These are phyloP conservation scores for Pterophyllum scalare DNA, from an alignment of 2,113 vertebrate species.

Conservation along the genomic window DNA sequence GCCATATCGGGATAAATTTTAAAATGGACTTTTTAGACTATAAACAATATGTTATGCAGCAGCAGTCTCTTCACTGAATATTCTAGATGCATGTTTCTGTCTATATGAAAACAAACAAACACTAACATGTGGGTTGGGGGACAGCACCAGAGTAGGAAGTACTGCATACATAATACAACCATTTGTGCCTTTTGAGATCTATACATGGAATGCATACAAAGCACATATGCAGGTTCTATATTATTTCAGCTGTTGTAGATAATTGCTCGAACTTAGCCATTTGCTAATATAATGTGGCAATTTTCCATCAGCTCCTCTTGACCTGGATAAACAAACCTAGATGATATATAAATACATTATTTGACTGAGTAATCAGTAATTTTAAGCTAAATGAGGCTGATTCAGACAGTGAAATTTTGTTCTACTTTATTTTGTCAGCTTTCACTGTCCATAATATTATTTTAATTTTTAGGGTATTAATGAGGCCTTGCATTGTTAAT, in stretches of 20 bases:
- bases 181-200: constrained; percentile 18
- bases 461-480: not conserved
- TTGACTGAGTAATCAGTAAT: constrained; percentile 25
- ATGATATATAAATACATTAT: constrained; percentile 38
- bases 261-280: constrained; percentile 15
- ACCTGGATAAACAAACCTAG: constrained; percentile 35
- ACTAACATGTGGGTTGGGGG: not conserved
- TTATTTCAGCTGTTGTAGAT: not conserved
- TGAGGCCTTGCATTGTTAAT: constrained; percentile 16
- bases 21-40: not conserved
- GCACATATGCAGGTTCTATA: not conserved
- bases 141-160: not conserved
- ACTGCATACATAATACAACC: not conserved
- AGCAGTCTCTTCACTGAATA: not conserved
- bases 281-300: constrained; percentile 29
- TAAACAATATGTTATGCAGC: not conserved
- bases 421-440: not conserved
- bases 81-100: not conserved
- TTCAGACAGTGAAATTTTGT: constrained; percentile 5
- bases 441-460: not conserved
- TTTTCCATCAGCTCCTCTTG: constrained; percentile 26
- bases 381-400: constrained; percentile 5
- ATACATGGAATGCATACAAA: not conserved
- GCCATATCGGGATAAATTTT: not conserved
- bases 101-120: constrained; percentile 16